Percentiles rank a stretch among this genome's conserved stretches.
Evolutionary conservation across 2,113 vertebrate genomes (phyloP).

Genomic region (Syngnathus typhle): DNA sequence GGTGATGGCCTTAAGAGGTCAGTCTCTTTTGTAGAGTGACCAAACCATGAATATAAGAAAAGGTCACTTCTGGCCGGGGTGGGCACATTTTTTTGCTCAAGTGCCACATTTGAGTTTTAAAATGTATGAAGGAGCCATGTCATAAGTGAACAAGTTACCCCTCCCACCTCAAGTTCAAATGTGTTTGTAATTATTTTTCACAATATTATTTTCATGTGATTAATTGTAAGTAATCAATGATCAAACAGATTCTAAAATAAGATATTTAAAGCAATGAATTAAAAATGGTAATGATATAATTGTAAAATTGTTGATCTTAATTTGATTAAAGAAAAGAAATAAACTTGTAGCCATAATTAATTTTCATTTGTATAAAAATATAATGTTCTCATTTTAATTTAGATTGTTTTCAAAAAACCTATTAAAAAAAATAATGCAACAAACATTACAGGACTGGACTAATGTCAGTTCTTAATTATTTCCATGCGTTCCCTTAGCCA

Average conservation of each 20-base stretch:
- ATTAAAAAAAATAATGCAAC: background rate
- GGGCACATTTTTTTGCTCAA: background rate
- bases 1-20: background rate
- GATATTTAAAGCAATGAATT: too few relatives aligned
- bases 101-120: background rate
- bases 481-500: too few relatives aligned
- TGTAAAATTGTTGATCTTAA: background rate
- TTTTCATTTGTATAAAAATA: background rate
- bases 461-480: background rate
- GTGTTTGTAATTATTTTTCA: background rate
- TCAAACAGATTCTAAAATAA: too few relatives aligned
- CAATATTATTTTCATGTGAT: background rate
- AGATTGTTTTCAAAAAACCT: background rate
- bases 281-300: background rate
- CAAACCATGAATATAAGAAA: slow-evolving; percentile 44
- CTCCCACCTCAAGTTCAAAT: background rate
- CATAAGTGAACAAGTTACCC: background rate
- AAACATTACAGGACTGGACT: background rate
- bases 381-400: background rate
- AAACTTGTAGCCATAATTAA: too few relatives aligned
- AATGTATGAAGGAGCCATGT: background rate
- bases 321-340: too few relatives aligned
- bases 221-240: background rate
- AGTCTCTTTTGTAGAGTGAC: slow-evolving; percentile 47
- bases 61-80: slow-evolving; percentile 12